phyloP scores from a whole-genome alignment of 2,888 invertebrate genomes.

The Agonum fuliginosum region DNA sequence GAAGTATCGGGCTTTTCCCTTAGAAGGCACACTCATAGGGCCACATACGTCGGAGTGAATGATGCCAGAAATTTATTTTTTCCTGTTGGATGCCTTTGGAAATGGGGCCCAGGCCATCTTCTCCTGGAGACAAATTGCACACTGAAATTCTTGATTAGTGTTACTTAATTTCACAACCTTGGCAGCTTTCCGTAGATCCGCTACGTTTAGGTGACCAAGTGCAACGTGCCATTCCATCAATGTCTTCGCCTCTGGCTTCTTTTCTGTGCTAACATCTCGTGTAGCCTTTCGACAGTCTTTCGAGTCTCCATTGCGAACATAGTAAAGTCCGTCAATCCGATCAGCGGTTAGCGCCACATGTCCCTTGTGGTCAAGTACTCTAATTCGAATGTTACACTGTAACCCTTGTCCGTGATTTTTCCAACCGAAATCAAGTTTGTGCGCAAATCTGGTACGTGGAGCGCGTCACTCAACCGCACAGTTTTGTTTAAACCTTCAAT shows the following conservation, averaged over 20 bases:
- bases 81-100: slow-evolving; percentile 19
- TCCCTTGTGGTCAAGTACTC: not conserved
- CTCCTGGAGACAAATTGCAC: slow-evolving; percentile 49
- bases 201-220: no score
- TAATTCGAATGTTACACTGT: slow-evolving; percentile 46
- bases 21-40: slow-evolving; percentile 62
- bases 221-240: no score
- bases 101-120: slow-evolving; percentile 55
- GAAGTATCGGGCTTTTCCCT: slow-evolving; percentile 62
- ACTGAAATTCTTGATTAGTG: not conserved
- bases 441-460: slow-evolving; percentile 49
- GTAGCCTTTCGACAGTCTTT: no score
- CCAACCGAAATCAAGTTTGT: slow-evolving; percentile 36
- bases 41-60: slow-evolving; percentile 64
- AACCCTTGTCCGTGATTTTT: slow-evolving; percentile 46
- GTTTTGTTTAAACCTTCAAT: slow-evolving; percentile 39
- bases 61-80: slow-evolving; percentile 60
- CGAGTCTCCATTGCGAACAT: no score
- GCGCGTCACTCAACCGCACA: not conserved
- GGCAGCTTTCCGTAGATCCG: no score
- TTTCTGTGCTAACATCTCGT: no score
- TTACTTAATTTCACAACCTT: no score
- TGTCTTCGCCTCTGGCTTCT: no score
- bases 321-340: slow-evolving; percentile 18
- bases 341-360: not conserved